These are phyloP conservation scores for Decapterus maruadsi DNA, from an alignment of 2,797 vertebrate genomes.

Conservation along the genomic window DNA sequence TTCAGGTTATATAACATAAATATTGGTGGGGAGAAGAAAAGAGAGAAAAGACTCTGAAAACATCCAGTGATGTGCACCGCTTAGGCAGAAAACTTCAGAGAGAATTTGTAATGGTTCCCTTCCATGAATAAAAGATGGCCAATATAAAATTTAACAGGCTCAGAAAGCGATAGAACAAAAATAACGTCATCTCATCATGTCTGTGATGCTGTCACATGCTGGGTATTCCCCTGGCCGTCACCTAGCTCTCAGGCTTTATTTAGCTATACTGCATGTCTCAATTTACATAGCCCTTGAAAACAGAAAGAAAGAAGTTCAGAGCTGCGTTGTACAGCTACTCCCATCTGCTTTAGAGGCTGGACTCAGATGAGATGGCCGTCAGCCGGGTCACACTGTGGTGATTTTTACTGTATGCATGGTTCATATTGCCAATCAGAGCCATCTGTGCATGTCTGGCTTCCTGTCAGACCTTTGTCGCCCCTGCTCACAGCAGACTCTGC, in stretches of 20 bases:
- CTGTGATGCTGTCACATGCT: constrained; percentile 67
- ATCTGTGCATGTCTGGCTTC: constrained; percentile 67
- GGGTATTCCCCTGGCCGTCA: constrained; percentile 80
- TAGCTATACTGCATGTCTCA: constrained; percentile 63
- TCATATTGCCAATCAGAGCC: constrained; percentile 62
- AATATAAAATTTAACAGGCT: constrained; percentile 72
- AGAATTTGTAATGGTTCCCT: constrained; percentile 70
- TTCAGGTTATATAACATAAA: constrained; percentile 75
- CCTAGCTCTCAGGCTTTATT: constrained; percentile 69
- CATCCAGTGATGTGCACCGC: constrained; percentile 43
- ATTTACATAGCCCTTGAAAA: constrained; percentile 41
- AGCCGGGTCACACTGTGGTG: constrained; percentile 57
- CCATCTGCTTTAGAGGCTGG: constrained; percentile 55
- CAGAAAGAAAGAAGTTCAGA: constrained; percentile 14
- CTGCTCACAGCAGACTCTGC: constrained; percentile 26
- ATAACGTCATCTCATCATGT: constrained; percentile 69
- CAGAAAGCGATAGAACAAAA: constrained; percentile 64
- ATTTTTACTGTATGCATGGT: constrained; percentile 63
- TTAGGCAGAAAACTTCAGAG: constrained; percentile 70
- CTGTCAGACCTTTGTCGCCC: constrained; percentile 53
- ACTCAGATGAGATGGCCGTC: constrained; percentile 33
- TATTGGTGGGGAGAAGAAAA: constrained; percentile 34
- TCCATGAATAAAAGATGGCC: constrained; percentile 78
- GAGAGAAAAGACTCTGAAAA: constrained; percentile 19
- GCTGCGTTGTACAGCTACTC: constrained; percentile 22